Percentiles rank a stretch among this genome's conserved stretches.
Conservation (phyloP, 1,140 invertebrate genomes). For the Brachionus sp. region DNA sequence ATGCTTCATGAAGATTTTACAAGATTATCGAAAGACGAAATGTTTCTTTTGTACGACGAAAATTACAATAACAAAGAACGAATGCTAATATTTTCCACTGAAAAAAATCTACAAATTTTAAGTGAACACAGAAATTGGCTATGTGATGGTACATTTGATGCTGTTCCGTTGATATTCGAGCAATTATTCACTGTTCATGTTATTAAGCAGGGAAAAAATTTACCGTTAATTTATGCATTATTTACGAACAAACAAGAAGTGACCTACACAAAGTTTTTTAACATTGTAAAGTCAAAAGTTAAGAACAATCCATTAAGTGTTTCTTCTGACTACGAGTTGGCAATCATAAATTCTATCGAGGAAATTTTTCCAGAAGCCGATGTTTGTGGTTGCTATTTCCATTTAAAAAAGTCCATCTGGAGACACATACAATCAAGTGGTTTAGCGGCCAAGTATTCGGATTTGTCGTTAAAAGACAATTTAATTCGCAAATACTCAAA, state of each 20-base stretch:
- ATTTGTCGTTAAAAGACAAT: no score
- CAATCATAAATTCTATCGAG: no score
- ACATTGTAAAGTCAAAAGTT: neutral
- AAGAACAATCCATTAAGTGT: no score
- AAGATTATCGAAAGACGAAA: no score
- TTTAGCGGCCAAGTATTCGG: no score
- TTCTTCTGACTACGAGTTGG: no score
- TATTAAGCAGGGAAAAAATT: neutral
- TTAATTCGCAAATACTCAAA: no score
- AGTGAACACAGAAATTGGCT: neutral
- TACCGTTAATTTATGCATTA: neutral
- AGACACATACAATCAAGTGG: no score
- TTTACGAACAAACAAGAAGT: neutral
- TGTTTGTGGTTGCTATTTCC: no score
- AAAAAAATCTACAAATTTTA: neutral
- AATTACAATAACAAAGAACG: neutral
- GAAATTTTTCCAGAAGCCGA: no score
- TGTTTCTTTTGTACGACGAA: neutral
- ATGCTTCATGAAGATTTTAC: no score
- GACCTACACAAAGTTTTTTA: neutral
- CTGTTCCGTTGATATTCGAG: neutral
- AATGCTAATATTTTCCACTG: neutral
- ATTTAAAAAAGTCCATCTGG: no score
- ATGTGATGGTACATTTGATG: neutral
- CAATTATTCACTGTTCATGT: constrained; percentile 4